phyloP scores from a whole-genome alignment of 2,797 vertebrate species.

The Sebastes dallii region DNA sequence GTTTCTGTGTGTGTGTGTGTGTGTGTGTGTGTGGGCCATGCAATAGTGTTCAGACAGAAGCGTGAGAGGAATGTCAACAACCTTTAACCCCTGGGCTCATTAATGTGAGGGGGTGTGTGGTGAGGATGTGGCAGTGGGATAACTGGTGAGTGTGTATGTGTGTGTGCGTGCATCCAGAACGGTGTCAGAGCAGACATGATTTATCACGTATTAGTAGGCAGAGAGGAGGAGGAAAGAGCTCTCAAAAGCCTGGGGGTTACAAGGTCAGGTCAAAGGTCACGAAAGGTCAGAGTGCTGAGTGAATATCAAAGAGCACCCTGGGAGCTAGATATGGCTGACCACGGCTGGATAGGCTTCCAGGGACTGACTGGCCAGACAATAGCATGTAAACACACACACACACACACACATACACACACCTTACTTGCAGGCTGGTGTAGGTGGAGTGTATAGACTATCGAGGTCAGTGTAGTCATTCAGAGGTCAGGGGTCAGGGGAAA shows the following conservation, averaged over 20 bases:
- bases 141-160: slow-evolving; percentile 35
- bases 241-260: slow-evolving; percentile 68
- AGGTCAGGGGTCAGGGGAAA: slow-evolving; percentile 62
- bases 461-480: slow-evolving; percentile 39
- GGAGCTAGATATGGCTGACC: slow-evolving; percentile 74
- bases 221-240: slow-evolving; percentile 46
- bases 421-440: slow-evolving; percentile 36
- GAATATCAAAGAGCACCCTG: slow-evolving; percentile 83
- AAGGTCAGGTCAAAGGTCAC: slow-evolving; percentile 73
- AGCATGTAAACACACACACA: slow-evolving; percentile 32
- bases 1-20: neutral
- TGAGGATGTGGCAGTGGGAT: slow-evolving; percentile 62
- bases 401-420: slow-evolving; percentile 25
- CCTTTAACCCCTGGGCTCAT: slow-evolving; percentile 73
- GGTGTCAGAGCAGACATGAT: slow-evolving; percentile 80
- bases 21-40: slow-evolving; percentile 10
- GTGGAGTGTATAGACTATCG: slow-evolving; percentile 39
- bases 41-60: slow-evolving; percentile 50
- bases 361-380: slow-evolving; percentile 57
- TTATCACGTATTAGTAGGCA: slow-evolving; percentile 82
- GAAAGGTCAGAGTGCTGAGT: slow-evolving; percentile 73
- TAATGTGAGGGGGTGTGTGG: slow-evolving; percentile 63
- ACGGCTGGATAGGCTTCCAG: slow-evolving; percentile 66
- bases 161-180: slow-evolving; percentile 6
- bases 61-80: slow-evolving; percentile 67